phyloP scores from a whole-genome alignment of 2,888 invertebrate species.

The Drosophila neotestacea region DNA sequence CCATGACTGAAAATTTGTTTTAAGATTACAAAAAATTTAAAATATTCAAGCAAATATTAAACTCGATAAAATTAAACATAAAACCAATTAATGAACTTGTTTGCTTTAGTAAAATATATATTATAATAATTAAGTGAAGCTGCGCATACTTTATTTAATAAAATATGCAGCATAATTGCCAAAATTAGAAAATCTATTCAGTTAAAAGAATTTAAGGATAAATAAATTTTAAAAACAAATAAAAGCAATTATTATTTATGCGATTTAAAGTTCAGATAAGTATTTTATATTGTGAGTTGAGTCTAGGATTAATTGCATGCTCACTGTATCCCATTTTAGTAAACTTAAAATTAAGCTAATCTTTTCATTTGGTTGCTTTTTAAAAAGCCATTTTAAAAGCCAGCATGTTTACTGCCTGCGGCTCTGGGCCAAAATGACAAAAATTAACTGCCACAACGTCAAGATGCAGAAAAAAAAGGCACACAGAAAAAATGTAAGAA shows the following conservation, averaged over 20 bases:
- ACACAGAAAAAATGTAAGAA: slow-evolving; percentile 52
- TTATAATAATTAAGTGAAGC: neutral
- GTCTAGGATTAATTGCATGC: slow-evolving; percentile 11
- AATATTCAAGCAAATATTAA: too few relatives aligned
- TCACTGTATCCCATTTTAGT: neutral
- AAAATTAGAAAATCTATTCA: too few relatives aligned
- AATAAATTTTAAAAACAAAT: too few relatives aligned
- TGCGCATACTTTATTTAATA: neutral
- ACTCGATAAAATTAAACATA: neutral
- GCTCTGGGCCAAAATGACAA: slow-evolving; percentile 67
- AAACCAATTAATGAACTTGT: neutral
- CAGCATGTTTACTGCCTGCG: slow-evolving; percentile 53
- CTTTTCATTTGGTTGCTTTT: slow-evolving; percentile 44
- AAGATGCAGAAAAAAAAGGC: slow-evolving; percentile 34
- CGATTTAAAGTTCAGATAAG: neutral
- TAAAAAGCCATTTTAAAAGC: slow-evolving; percentile 60
- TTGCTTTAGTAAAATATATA: neutral
- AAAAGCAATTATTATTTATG: neutral
- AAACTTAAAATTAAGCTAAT: slow-evolving; percentile 54
- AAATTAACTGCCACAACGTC: slow-evolving; percentile 68
- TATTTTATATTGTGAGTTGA: neutral
- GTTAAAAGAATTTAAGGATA: too few relatives aligned
- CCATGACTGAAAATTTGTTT: too few relatives aligned
- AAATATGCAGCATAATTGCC: neutral
- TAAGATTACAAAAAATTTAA: too few relatives aligned